Evolutionary conservation across 2,113 vertebrate genomes (phyloP).

Genomic region (Upupa epops): DNA sequence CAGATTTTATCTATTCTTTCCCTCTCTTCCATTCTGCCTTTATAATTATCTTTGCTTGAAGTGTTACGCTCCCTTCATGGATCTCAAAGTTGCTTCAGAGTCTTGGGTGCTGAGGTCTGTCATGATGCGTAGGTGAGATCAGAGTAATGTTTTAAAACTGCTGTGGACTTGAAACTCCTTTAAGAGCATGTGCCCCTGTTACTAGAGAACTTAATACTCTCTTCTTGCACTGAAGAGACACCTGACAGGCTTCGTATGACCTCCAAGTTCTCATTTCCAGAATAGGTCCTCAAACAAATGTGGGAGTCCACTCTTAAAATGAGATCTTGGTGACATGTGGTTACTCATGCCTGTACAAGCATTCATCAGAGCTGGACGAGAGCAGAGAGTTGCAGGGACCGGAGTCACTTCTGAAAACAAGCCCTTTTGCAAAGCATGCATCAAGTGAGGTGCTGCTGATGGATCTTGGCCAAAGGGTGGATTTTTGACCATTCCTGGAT

Average conservation of each 20-base stretch:
- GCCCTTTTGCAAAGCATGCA: not conserved
- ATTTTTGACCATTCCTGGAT: not conserved
- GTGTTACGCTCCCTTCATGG: not conserved
- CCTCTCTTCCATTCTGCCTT: constrained; percentile 28
- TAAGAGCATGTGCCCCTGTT: not conserved
- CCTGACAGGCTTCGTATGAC: not conserved
- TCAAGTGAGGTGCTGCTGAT: not conserved
- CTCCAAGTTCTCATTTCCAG: not conserved
- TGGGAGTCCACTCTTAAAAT: not conserved
- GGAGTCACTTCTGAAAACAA: not conserved
- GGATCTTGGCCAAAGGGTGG: not conserved
- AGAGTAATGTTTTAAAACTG: not conserved
- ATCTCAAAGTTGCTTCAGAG: constrained; percentile 1
- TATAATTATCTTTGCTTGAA: constrained; percentile 2
- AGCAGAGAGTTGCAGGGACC: not conserved
- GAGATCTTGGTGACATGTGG: not conserved
- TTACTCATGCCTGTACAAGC: not conserved
- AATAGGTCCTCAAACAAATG: not conserved
- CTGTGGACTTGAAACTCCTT: not conserved
- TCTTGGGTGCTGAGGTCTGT: not conserved
- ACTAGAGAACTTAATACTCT: not conserved
- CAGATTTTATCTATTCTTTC: constrained; percentile 25
- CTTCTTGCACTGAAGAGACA: not conserved
- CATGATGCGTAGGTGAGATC: not conserved
- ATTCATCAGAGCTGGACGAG: not conserved